phyloP scores from a whole-genome alignment of 2,113 vertebrate genomes.

The Zapus hudsonius region DNA sequence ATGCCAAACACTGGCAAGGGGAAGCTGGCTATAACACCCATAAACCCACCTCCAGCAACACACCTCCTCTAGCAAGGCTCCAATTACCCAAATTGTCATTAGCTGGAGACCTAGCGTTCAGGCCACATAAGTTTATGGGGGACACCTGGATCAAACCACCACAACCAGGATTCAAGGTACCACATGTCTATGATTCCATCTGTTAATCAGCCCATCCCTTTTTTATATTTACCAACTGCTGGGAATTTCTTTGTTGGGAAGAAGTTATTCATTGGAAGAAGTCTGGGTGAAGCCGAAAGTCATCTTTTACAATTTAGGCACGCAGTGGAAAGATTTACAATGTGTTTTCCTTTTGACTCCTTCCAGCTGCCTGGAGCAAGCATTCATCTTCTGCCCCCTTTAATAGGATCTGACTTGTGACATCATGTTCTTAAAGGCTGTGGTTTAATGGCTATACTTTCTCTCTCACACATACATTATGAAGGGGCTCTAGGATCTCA shows the following conservation, averaged over 20 bases:
- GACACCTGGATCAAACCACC: too few relatives aligned
- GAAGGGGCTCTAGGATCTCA: conserved; percentile 36
- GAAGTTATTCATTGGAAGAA: conserved; percentile 58
- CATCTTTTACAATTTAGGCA: conserved; percentile 78
- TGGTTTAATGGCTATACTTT: conserved; percentile 56
- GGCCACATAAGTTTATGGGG: too few relatives aligned
- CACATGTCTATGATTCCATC: rapidly evolving
- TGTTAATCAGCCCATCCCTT: background rate
- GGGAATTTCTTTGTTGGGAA: conserved; percentile 67
- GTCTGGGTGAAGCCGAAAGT: conserved; percentile 17
- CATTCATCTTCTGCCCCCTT: conserved; percentile 78
- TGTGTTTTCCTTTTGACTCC: conserved; percentile 73
- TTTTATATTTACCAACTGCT: conserved; percentile 49
- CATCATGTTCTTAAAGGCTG: conserved; percentile 75
- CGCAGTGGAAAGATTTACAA: conserved; percentile 70
- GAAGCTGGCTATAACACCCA: too few relatives aligned
- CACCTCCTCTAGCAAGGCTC: too few relatives aligned
- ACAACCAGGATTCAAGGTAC: background rate
- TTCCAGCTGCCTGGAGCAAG: conserved; percentile 72
- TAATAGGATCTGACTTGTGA: conserved; percentile 79
- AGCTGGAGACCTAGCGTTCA: too few relatives aligned
- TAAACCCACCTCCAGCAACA: too few relatives aligned
- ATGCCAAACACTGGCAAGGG: too few relatives aligned
- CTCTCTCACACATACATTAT: conserved; percentile 23
- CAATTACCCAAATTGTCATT: too few relatives aligned